These are phyloP conservation scores for Lophotis ruficrista DNA, from an alignment of 2,113 vertebrate genomes.

Conservation along the genomic window DNA sequence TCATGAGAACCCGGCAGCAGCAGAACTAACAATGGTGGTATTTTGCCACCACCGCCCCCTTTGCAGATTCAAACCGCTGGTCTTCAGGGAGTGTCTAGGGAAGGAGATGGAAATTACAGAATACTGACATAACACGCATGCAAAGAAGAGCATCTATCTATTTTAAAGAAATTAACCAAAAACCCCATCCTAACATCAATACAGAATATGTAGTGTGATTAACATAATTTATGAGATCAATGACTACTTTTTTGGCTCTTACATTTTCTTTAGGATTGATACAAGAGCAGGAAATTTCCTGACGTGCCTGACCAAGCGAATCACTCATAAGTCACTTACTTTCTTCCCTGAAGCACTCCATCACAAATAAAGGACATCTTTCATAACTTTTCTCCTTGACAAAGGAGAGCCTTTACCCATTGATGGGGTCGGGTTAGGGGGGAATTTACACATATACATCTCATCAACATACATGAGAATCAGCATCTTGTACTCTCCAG, in stretches of 20 bases:
- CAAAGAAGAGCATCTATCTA: not conserved
- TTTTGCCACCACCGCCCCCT: slow-evolving; percentile 24
- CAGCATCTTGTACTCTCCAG: not conserved
- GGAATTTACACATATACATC: slow-evolving; percentile 13
- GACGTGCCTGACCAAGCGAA: slow-evolving; percentile 34
- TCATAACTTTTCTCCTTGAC: slow-evolving; percentile 57
- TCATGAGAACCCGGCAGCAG: slow-evolving; percentile 51
- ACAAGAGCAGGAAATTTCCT: slow-evolving; percentile 47
- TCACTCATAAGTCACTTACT: slow-evolving; percentile 27
- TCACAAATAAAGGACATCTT: slow-evolving; percentile 56
- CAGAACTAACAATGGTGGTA: slow-evolving; percentile 43
- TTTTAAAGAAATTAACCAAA: not conserved
- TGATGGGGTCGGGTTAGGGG: not conserved
- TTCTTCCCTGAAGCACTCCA: slow-evolving; percentile 46
- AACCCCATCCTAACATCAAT: not conserved
- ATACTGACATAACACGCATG: not conserved
- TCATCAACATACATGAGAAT: slow-evolving; percentile 6
- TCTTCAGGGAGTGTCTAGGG: not conserved
- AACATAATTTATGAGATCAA: not conserved
- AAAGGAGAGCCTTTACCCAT: slow-evolving; percentile 39
- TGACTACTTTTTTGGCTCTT: not conserved
- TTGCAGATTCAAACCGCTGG: not conserved
- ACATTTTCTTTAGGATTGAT: slow-evolving; percentile 1
- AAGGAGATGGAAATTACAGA: not conserved
- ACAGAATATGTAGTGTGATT: not conserved